Base-by-base conservation (phyloP, 2,888 invertebrate genomes). In the Eupithecia insigniata region DNA sequence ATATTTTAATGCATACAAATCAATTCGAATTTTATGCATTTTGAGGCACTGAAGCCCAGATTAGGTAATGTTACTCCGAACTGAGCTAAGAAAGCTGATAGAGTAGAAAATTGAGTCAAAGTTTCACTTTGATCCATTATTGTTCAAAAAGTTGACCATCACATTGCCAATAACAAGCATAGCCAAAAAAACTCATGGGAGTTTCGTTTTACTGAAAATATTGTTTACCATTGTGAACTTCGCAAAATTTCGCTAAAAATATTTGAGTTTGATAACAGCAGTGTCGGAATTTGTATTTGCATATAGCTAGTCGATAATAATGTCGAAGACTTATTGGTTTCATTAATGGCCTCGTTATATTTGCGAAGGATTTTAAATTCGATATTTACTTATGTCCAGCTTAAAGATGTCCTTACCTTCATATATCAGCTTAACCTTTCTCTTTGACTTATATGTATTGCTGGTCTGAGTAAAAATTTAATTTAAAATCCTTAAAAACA, bases 291-390 rank as follows among this genome's bases (percentile, higher is more conserved):
- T 80, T 68, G 22, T 73, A 68, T 72, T 74, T 76, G 67, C 75
- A 51, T 10, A 70, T 72, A 73, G 69, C 51, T 64, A 69, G 76
- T 79, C 76, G 70, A 64, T 73, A 55, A 58, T 71, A 62, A 65
- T 66, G 66, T 76, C 39, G 71, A 70, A 71, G 75, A 73, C 75
- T 74, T 73, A 70, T 76, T 69, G 22, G 51, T 79, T 76, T 70
- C 72, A 76, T 72, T 74, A 66, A 66, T 55, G 82, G 83, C 81
- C 81, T 77, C 81, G 84, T 84, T 85, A 12, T 85, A 82, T 75
- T 81, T 82, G 78, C 76, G 76, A 78, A 82, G 83, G 82, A 73
- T 80, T 84, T 83, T 83, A 82, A 81, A 83, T 80, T 79, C 78
- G 79, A 74, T 75, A 67, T 78, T 77, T 71, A 60, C n/a, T 7